Evolutionary conservation across 2,113 vertebrate genomes (phyloP).

Genomic region (Anguilla japonica): DNA sequence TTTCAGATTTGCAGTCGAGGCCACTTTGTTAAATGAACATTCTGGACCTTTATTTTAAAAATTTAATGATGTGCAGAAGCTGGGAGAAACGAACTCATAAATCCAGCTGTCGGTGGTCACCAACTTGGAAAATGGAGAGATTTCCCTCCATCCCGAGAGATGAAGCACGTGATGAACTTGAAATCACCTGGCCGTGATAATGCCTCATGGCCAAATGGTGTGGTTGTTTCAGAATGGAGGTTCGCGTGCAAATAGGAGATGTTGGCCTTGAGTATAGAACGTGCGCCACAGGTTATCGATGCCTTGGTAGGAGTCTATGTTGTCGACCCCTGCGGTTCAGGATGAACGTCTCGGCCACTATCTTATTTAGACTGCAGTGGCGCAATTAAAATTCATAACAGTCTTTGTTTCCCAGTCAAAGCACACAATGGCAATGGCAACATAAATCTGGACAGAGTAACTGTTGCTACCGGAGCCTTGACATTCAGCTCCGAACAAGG

Average conservation of each 20-base stretch:
- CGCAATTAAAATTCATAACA: neutral
- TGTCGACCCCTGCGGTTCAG: neutral
- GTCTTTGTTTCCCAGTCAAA: neutral
- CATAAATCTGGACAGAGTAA: neutral
- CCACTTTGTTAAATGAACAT: neutral
- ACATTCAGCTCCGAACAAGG: neutral
- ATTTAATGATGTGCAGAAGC: neutral
- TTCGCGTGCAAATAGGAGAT: no score
- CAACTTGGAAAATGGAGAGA: neutral
- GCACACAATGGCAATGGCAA: neutral
- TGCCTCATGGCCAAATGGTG: no score
- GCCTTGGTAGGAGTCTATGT: neutral
- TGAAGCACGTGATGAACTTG: no score
- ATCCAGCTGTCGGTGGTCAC: neutral
- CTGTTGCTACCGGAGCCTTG: neutral
- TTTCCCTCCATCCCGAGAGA: neutral
- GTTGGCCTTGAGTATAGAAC: no score
- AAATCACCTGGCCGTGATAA: no score
- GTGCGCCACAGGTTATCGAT: neutral
- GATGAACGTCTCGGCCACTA: neutral
- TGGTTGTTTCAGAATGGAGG: no score
- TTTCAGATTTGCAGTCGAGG: slow-evolving; percentile 5
- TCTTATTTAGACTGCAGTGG: neutral
- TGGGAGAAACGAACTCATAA: neutral
- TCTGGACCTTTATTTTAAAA: neutral